phyloP scores from a whole-genome alignment of 2,797 vertebrate species.

The Rhyacichthys aspro region DNA sequence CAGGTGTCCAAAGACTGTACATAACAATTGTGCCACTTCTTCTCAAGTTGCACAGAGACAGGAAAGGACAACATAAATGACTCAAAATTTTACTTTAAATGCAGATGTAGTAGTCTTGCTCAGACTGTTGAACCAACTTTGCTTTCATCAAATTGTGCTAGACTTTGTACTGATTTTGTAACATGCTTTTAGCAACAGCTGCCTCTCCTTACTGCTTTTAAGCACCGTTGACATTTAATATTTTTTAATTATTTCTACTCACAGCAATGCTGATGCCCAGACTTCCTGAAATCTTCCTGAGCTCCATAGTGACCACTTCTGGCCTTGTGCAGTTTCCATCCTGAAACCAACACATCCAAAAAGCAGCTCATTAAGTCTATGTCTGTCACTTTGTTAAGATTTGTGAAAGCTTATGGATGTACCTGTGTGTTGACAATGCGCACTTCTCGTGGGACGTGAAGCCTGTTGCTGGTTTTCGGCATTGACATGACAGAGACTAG shows the following conservation, averaged over 20 bases:
- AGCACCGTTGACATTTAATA: neutral
- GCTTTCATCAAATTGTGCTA: constrained; percentile 30
- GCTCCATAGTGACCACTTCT: constrained; percentile 78
- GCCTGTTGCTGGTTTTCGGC: constrained; percentile 63
- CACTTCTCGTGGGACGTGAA: constrained; percentile 66
- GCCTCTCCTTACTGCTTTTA: neutral
- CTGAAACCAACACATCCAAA: constrained; percentile 56
- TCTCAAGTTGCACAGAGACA: too few relatives aligned
- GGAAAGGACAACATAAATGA: too few relatives aligned
- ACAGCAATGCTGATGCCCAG: constrained; percentile 89
- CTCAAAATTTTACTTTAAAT: neutral
- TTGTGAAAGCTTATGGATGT: neutral
- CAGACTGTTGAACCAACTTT: constrained; percentile 1
- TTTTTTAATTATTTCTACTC: constrained; percentile 65
- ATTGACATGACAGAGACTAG: constrained; percentile 70
- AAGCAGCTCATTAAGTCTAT: neutral
- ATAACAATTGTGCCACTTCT: too few relatives aligned
- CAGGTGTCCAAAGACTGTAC: too few relatives aligned
- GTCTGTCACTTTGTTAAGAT: neutral
- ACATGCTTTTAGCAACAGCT: constrained; percentile 13
- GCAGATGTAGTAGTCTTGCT: neutral
- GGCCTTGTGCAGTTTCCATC: constrained; percentile 61
- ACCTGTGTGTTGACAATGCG: constrained; percentile 73
- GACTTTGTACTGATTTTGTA: constrained; percentile 18
- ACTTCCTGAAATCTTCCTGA: constrained; percentile 84